Percentiles rank a stretch among this genome's conserved stretches.
Evolutionary conservation across 2,888 invertebrate species (phyloP).

Genomic region (Dascillus cervinus): DNA sequence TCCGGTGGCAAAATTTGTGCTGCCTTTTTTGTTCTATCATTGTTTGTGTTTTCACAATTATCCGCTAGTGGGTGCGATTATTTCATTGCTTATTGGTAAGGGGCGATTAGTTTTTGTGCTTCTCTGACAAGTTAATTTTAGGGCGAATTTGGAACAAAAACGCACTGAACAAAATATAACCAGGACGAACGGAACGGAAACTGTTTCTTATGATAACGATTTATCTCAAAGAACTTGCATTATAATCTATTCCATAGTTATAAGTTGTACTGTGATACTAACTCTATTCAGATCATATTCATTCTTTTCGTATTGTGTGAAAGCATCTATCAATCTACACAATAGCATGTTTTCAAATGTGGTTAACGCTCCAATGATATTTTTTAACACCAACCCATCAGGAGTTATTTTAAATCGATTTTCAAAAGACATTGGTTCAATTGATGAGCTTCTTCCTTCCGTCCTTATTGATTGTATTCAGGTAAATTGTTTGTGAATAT

Average conservation of each 20-base stretch:
- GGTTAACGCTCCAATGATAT: slow-evolving; percentile 55
- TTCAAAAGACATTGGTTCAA: slow-evolving; percentile 60
- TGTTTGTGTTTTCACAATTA: slow-evolving; percentile 60
- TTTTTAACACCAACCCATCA: slow-evolving; percentile 62
- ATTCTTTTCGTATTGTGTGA: slow-evolving; percentile 48
- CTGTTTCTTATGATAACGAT: neutral
- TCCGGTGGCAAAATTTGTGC: slow-evolving; percentile 63
- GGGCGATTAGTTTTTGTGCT: slow-evolving; percentile 5
- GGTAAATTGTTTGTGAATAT: slow-evolving; percentile 34
- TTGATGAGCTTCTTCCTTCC: slow-evolving; percentile 47
- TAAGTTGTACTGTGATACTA: slow-evolving; percentile 33
- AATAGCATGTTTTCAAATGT: slow-evolving; percentile 48
- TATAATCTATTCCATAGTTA: slow-evolving; percentile 36
- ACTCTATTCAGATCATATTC: slow-evolving; percentile 43
- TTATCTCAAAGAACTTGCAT: slow-evolving; percentile 30
- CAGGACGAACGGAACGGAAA: slow-evolving; percentile 2
- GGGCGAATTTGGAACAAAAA: slow-evolving; percentile 34
- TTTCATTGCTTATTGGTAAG: slow-evolving; percentile 70
- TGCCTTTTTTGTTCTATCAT: slow-evolving; percentile 50
- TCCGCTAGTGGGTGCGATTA: slow-evolving; percentile 69
- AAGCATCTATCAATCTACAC: slow-evolving; percentile 50
- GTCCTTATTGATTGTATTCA: slow-evolving; percentile 46
- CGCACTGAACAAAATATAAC: slow-evolving; percentile 15
- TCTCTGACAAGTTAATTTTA: slow-evolving; percentile 17
- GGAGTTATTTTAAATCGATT: slow-evolving; percentile 62